phyloP scores from a whole-genome alignment of 2,888 invertebrate species.

The Saturnia pavonia region DNA sequence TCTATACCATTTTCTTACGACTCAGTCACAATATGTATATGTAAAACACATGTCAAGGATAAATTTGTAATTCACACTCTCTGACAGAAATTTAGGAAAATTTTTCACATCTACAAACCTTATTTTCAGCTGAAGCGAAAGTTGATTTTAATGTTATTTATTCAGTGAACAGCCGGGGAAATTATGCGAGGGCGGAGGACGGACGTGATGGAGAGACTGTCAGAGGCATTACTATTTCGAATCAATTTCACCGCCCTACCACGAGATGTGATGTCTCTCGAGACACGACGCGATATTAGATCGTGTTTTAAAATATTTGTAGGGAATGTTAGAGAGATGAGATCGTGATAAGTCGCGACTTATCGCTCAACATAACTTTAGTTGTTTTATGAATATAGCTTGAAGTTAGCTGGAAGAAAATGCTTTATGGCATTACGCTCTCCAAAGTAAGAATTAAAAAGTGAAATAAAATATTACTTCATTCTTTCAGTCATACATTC shows the following conservation, averaged over 20 bases:
- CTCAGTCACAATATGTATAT: too few relatives aligned
- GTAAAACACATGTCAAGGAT: background rate
- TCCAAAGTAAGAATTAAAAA: too few relatives aligned
- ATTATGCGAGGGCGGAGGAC: conserved; percentile 62
- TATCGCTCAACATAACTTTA: background rate
- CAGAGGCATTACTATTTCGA: conserved; percentile 67
- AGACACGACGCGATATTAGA: background rate
- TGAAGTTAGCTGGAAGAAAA: too few relatives aligned
- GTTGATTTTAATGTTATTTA: conserved; percentile 74
- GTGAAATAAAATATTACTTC: too few relatives aligned
- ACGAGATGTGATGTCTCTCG: conserved; percentile 23
- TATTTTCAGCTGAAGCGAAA: conserved; percentile 35
- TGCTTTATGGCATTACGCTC: too few relatives aligned
- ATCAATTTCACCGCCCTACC: conserved; percentile 64
- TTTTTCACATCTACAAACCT: conserved; percentile 29
- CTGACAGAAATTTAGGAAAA: conserved; percentile 28
- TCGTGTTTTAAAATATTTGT: background rate
- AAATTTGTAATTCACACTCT: background rate
- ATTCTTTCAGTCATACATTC: too few relatives aligned
- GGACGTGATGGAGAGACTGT: conserved; percentile 71
- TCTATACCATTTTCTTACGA: too few relatives aligned
- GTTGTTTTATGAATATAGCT: background rate
- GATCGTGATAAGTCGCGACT: background rate
- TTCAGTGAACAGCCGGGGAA: conserved; percentile 58
- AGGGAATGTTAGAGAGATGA: background rate